These are phyloP conservation scores for Rhinoderma darwinii DNA, from an alignment of 2,113 vertebrate genomes.

Conservation along the genomic window DNA sequence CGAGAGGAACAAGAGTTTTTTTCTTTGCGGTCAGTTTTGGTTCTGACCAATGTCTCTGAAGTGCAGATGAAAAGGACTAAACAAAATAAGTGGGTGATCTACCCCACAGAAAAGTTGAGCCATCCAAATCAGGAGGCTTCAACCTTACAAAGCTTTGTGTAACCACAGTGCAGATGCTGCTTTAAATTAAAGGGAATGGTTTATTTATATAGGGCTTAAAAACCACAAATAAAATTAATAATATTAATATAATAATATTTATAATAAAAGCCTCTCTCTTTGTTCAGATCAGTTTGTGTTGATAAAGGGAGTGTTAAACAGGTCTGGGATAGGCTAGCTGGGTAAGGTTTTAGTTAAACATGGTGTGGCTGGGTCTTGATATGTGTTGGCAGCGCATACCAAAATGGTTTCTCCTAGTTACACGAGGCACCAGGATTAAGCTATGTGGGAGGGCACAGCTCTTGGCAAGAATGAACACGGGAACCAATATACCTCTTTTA, in stretches of 20 bases:
- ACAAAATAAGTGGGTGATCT: neutral
- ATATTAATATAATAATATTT: slow-evolving; percentile 58
- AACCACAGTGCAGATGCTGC: slow-evolving; percentile 57
- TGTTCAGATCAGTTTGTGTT: slow-evolving; percentile 45
- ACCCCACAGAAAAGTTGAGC: slow-evolving; percentile 18
- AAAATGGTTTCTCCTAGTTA: neutral
- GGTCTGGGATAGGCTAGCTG: slow-evolving; percentile 27
- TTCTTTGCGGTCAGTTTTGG: neutral
- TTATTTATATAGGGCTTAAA: slow-evolving; percentile 58
- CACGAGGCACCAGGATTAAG: slow-evolving; percentile 49
- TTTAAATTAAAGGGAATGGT: slow-evolving; percentile 58
- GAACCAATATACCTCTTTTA: slow-evolving; percentile 70
- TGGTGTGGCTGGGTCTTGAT: slow-evolving; percentile 21
- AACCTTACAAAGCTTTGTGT: slow-evolving; percentile 48
- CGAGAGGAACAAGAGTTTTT: neutral
- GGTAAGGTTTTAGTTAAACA: slow-evolving; percentile 54
- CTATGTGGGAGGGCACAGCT: slow-evolving; percentile 37
- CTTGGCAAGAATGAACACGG: slow-evolving; percentile 41
- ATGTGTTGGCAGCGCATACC: slow-evolving; percentile 45
- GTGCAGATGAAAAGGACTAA: neutral
- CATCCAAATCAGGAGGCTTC: slow-evolving; percentile 32
- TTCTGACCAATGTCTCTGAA: slow-evolving; percentile 1
- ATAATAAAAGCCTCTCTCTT: slow-evolving; percentile 58
- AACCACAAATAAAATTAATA: slow-evolving; percentile 61
- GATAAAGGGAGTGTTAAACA: slow-evolving; percentile 43